These are phyloP conservation scores for Saturnia pavonia DNA, from an alignment of 2,888 invertebrate genomes.

Conservation along the genomic window DNA sequence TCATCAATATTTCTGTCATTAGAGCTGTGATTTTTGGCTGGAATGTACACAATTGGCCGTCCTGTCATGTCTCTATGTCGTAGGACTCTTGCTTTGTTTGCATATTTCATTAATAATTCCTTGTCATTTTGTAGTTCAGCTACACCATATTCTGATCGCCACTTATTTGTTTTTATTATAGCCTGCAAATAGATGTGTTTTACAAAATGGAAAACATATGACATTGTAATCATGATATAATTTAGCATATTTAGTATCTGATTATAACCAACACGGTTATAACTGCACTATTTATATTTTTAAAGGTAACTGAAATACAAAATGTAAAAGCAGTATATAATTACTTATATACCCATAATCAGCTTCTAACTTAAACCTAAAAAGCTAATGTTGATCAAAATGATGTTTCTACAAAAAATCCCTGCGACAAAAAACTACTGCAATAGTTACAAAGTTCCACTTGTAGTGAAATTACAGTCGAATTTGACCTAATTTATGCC, in stretches of 20 bases:
- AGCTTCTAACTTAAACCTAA: too few relatives aligned
- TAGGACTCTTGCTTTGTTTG: constrained; percentile 85
- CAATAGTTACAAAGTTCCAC: too few relatives aligned
- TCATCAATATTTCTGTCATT: constrained; percentile 89
- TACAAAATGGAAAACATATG: not conserved
- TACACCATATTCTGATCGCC: constrained; percentile 88
- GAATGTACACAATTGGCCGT: constrained; percentile 89
- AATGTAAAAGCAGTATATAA: too few relatives aligned
- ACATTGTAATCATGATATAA: too few relatives aligned
- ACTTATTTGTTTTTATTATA: constrained; percentile 89
- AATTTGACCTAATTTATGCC: too few relatives aligned
- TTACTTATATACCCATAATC: too few relatives aligned
- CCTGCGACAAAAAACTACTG: too few relatives aligned
- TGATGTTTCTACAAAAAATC: too few relatives aligned
- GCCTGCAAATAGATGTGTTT: constrained; percentile 73
- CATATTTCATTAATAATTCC: constrained; percentile 80
- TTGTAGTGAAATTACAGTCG: too few relatives aligned
- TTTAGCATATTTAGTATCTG: too few relatives aligned
- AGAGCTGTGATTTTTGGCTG: constrained; percentile 88
- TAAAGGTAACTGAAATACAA: not conserved
- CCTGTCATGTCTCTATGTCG: constrained; percentile 87
- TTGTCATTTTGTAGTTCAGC: constrained; percentile 78
- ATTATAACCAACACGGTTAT: not conserved
- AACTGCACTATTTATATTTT: not conserved
- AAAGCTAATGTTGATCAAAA: too few relatives aligned